These are phyloP conservation scores for Ancistrus triradiatus DNA, from an alignment of 2,113 vertebrate species.

Conservation along the genomic window DNA sequence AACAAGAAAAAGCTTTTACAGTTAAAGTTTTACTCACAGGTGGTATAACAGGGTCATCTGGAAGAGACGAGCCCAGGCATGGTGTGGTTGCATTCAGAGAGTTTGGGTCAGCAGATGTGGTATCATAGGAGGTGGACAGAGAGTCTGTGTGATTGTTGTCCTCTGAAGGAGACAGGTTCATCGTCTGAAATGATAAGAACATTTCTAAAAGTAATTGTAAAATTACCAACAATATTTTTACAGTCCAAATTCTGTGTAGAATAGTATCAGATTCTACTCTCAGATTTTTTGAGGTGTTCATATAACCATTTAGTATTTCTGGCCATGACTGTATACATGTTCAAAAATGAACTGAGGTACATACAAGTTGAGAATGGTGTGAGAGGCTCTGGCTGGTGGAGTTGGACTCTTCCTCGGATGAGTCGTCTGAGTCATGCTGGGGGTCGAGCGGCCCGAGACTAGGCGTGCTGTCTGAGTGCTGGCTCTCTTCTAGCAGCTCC, in stretches of 20 bases:
- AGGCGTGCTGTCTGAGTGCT: slow-evolving; percentile 88
- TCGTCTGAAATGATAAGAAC: slow-evolving; percentile 74
- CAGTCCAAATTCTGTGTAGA: too few species aligned
- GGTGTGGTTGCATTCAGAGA: slow-evolving; percentile 77
- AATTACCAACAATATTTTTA: too few species aligned
- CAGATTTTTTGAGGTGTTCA: too few species aligned
- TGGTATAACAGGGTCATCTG: slow-evolving; percentile 69
- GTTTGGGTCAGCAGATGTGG: slow-evolving; percentile 73
- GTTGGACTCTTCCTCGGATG: slow-evolving; percentile 90
- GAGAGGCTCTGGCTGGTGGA: slow-evolving; percentile 92
- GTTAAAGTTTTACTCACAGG: slow-evolving; percentile 35
- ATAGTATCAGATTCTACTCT: too few species aligned
- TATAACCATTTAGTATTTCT: too few species aligned
- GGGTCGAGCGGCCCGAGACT: slow-evolving; percentile 84
- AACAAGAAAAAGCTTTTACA: too few species aligned
- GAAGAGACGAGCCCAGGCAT: slow-evolving; percentile 73
- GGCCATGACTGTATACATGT: neutral
- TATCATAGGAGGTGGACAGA: slow-evolving; percentile 80
- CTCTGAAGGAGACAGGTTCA: slow-evolving; percentile 90
- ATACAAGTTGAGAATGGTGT: slow-evolving; percentile 79
- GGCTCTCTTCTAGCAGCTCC: slow-evolving; percentile 90
- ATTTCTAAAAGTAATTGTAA: neutral
- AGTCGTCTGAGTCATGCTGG: slow-evolving; percentile 82
- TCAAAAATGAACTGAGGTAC: slow-evolving; percentile 43
- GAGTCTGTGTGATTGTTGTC: slow-evolving; percentile 85